Evolutionary conservation across 2,797 vertebrate genomes (phyloP).

Genomic region (Bucorvus abyssinicus): DNA sequence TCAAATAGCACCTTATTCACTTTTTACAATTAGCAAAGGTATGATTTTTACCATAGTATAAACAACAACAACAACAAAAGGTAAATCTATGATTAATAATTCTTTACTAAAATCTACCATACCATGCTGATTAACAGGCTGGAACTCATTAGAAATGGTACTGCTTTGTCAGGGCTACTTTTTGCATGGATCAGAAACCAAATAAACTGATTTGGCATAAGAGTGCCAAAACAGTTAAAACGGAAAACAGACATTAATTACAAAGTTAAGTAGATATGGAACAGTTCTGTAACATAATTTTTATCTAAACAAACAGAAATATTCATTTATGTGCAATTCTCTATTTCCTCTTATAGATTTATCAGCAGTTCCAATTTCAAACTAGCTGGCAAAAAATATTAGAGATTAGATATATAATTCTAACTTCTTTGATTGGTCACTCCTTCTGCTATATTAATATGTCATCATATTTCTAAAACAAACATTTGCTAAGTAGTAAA

Average conservation of each 20-base stretch:
- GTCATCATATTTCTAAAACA: background rate
- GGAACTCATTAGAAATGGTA: background rate
- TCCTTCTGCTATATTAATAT: background rate
- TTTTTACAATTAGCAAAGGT: background rate
- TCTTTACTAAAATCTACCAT: background rate
- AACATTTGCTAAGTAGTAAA: background rate
- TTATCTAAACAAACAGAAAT: background rate
- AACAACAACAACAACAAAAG: background rate
- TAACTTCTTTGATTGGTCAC: background rate
- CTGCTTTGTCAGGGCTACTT: background rate
- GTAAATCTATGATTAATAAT: background rate
- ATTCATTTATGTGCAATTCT: background rate
- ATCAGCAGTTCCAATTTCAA: background rate
- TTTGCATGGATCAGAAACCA: background rate
- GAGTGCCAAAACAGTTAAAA: background rate
- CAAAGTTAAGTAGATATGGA: background rate
- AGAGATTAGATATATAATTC: background rate
- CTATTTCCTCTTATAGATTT: background rate
- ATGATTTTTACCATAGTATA: background rate
- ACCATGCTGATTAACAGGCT: background rate
- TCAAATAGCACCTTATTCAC: background rate
- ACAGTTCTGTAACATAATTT: background rate
- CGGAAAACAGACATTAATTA: background rate
- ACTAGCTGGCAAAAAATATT: background rate
- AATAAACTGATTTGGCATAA: background rate